Evolutionary conservation across 2,113 vertebrate genomes (phyloP).

Genomic region (Corythornis vintsioides): DNA sequence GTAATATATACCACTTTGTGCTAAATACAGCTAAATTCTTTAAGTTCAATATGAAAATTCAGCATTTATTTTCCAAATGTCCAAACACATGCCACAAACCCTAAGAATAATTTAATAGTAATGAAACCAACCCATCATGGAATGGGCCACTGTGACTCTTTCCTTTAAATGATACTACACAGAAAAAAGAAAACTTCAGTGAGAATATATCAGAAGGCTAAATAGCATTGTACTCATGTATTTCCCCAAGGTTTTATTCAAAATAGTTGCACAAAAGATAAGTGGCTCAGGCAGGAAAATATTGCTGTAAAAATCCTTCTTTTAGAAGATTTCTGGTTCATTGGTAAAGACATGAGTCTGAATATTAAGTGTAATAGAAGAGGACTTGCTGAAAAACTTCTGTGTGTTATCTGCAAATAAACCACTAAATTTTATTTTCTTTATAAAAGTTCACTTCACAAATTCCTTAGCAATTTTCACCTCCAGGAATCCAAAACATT

Average conservation of each 20-base stretch:
- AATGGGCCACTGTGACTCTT: neutral
- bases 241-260: neutral
- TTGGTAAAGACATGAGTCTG: neutral
- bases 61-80: neutral
- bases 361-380: neutral
- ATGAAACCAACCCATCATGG: neutral
- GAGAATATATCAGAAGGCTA: neutral
- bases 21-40: neutral
- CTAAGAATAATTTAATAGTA: neutral
- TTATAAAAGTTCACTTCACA: neutral
- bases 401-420: neutral
- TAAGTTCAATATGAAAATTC: neutral
- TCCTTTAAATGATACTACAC: neutral
- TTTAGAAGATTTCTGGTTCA: neutral
- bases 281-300: neutral
- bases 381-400: neutral
- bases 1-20: neutral
- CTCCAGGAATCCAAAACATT: neutral
- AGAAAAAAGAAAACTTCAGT: neutral
- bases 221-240: neutral
- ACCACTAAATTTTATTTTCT: neutral
- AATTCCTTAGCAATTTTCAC: neutral
- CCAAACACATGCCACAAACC: neutral
- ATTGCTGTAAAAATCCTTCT: neutral
- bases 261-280: neutral